phyloP scores from a whole-genome alignment of 2,888 invertebrate genomes.

The Hydrotaea diabolus region DNA sequence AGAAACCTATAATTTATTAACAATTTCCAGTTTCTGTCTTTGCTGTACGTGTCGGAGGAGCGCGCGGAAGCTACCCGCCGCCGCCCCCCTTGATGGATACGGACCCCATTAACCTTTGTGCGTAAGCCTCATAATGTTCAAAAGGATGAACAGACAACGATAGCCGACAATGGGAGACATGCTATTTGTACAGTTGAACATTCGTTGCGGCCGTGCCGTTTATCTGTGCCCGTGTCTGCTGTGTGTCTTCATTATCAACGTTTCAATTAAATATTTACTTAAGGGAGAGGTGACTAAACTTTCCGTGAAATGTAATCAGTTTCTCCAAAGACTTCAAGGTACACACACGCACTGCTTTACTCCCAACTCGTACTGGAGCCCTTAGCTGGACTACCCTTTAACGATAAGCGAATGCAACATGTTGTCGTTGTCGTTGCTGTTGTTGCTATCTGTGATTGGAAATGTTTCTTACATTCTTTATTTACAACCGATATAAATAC shows the following conservation, averaged over 20 bases:
- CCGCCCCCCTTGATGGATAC: neutral
- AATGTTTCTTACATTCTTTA: neutral
- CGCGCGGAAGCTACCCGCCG: neutral
- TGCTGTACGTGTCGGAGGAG: neutral
- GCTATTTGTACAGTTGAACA: neutral
- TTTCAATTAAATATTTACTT: conserved; percentile 43
- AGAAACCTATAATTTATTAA: conserved; percentile 19
- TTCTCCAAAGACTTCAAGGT: conserved; percentile 14
- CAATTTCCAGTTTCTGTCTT: neutral
- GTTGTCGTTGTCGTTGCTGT: neutral
- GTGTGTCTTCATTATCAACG: conserved; percentile 7
- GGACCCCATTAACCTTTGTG: conserved; percentile 7
- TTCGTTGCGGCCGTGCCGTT: neutral
- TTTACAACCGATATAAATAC: neutral
- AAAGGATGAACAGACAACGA: neutral
- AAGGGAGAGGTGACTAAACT: conserved; percentile 48
- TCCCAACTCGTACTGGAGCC: neutral
- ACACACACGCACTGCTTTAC: conserved; percentile 4
- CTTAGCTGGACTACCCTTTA: neutral
- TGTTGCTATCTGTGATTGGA: conserved; percentile 7
- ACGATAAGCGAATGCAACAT: conserved; percentile 30
- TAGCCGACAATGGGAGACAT: neutral
- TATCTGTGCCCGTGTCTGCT: neutral
- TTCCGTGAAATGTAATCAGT: neutral
- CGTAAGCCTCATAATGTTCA: neutral